phyloP scores from a whole-genome alignment of 2,888 invertebrate genomes.

The Mimumesa dahlbomi region DNA sequence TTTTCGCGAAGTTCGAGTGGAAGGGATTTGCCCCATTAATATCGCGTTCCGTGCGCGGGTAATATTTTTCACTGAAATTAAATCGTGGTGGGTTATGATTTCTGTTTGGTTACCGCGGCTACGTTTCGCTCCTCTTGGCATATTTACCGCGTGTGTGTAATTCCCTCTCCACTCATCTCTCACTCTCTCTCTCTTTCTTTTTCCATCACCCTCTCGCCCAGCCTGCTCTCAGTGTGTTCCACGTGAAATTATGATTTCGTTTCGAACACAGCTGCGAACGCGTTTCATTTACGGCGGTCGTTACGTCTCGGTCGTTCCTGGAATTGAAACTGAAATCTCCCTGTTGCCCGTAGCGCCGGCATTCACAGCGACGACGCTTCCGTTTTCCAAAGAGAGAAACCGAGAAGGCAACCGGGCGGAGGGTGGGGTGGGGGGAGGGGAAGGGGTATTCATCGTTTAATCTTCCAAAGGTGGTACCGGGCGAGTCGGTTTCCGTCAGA shows the following conservation, averaged over 20 bases:
- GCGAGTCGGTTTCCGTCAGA: background rate
- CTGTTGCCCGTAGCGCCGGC: background rate
- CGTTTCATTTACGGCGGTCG: background rate
- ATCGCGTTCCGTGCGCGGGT: constrained; percentile 8
- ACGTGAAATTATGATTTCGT: constrained; percentile 7
- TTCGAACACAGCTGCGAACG: background rate
- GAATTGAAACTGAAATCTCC: background rate
- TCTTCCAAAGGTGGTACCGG: background rate
- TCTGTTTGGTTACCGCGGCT: constrained; percentile 7
- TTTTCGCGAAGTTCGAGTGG: background rate
- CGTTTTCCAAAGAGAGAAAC: background rate
- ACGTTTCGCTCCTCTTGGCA: background rate
- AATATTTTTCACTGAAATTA: constrained; percentile 37
- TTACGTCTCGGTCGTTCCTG: constrained; percentile 5
- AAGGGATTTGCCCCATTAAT: constrained; percentile 8
- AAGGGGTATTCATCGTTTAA: constrained; percentile 2
- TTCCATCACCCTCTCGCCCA: background rate
- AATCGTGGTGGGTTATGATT: constrained; percentile 23
- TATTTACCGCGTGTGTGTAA: background rate
- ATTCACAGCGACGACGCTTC: background rate
- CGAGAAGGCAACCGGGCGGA: too few relatives aligned
- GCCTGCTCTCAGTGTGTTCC: background rate
- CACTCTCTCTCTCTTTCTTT: background rate
- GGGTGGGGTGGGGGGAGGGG: too few relatives aligned
- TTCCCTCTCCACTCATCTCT: background rate